Base-by-base conservation (phyloP, 2,888 invertebrate species). In the Sphaeridia pumilis region DNA sequence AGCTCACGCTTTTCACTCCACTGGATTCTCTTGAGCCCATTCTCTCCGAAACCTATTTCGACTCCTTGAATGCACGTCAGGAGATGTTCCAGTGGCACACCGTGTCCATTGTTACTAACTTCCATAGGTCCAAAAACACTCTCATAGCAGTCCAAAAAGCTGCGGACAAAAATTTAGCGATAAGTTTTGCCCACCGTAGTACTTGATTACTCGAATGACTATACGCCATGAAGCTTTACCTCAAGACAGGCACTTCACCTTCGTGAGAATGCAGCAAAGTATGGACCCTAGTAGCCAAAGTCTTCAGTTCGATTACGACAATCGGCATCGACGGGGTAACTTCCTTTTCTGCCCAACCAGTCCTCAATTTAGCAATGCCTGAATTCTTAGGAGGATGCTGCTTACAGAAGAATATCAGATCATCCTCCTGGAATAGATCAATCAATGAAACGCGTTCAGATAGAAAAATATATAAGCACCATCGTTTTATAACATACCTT, bases 61-160 rank as follows among this genome's bases (percentile, higher is more conserved):
- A 93, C 77, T 31, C 83, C 83, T 10, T 81, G 78, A 10, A 90
- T 78, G 69, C 87, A 88, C 46, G 88, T 83, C 25, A 95, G 78
- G 50, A 95, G 73, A 72, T 94, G 85, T 69, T 95, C 95, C 52
- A 95, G 71, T 1, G 89, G 83, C 17, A 92, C 90, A 3, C 90
- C 89, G 54, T 72, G 76, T 2, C 78, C 78, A 65, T 79, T 78
- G 27, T 65, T 65, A 5, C 67, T 67, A n/a, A 66, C 54, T 28
- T 68, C 66, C n/a, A 81, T 70, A 52, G 76, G 73, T 12, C 79
- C 77, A 69, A 83, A 86, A 67, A 81, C 81, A 12, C 81, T 78
- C 67, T 82, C 80, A 70, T 87, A 89, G 70, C 90, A 90, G 58
- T 80, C 78, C 58, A 84, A 80, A 67, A 88, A 81, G 70, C 87